Conservation (phyloP, 2,888 invertebrate genomes). For the Rhingia campestris region DNA sequence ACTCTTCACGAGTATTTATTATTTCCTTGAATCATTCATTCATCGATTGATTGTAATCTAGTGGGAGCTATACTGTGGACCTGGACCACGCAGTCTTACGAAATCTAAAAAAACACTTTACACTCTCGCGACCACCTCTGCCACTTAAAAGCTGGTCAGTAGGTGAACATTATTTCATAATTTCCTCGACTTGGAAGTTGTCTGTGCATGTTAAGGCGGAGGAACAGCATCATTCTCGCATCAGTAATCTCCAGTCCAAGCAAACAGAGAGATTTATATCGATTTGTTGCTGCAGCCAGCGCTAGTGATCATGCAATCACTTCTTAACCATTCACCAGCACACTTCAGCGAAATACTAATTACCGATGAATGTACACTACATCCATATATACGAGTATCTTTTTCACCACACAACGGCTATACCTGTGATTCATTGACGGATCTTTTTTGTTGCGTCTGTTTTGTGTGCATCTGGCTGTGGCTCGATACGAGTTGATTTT, state of each 20-base stretch:
- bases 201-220: background rate
- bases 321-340: constrained; percentile 49
- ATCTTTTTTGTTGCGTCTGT: constrained; percentile 28
- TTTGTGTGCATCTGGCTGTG: constrained; percentile 9
- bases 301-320: constrained; percentile 58
- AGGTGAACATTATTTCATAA: constrained; percentile 56
- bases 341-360: constrained; percentile 63
- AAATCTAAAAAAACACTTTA: constrained; percentile 18
- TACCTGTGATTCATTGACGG: constrained; percentile 53
- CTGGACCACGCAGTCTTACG: constrained; percentile 45
- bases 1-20: constrained; percentile 17
- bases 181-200: background rate
- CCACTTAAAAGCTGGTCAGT: constrained; percentile 49
- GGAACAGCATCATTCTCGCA: constrained; percentile 48
- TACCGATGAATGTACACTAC: constrained; percentile 36
- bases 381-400: constrained; percentile 13
- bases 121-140: constrained; percentile 28
- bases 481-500: background rate
- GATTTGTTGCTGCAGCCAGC: constrained; percentile 8
- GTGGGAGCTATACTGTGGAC: constrained; percentile 13
- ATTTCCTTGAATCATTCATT: constrained; percentile 44
- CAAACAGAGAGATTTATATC: constrained; percentile 14
- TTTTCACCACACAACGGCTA: background rate
- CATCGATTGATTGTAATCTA: constrained; percentile 39
- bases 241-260: constrained; percentile 39